Conservation (phyloP, 2,888 invertebrate species). For the Beris chalybata region DNA sequence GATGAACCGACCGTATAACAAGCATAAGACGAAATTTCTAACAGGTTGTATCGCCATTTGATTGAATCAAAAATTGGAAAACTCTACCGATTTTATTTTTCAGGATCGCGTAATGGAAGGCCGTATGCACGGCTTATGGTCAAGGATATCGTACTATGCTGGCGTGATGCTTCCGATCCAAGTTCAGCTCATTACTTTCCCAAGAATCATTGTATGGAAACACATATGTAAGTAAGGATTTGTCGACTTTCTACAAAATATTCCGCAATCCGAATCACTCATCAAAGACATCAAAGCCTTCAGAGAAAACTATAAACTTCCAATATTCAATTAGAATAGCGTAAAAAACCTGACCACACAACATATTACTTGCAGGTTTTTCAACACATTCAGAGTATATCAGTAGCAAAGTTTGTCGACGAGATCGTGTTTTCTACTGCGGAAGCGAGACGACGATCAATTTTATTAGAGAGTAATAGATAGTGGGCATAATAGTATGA, state of each 20-base stretch:
- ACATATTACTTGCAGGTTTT: not conserved
- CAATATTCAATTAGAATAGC: no score
- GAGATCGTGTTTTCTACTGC: no score
- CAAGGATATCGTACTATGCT: conserved; percentile 58
- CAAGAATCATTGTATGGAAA: conserved; percentile 19
- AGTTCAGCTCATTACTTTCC: conserved; percentile 58
- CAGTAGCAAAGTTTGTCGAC: no score
- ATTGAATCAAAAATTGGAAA: conserved; percentile 4
- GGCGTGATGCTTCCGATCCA: conserved; percentile 58
- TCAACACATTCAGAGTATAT: no score
- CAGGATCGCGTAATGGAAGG: conserved; percentile 18
- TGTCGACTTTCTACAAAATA: not conserved
- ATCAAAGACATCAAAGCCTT: not conserved
- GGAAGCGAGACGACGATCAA: no score
- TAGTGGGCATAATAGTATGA: no score
- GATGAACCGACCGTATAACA: conserved; percentile 24
- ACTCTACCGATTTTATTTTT: not conserved
- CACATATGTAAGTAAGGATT: conserved; percentile 10
- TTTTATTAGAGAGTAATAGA: no score
- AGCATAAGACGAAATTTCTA: conserved; percentile 29
- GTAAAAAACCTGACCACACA: not conserved
- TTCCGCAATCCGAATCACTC: not conserved
- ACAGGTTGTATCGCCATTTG: conserved; percentile 17
- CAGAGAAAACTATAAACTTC: not conserved
- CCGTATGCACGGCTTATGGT: conserved; percentile 58